Percentiles rank a stretch among this genome's conserved stretches.
Conservation (phyloP, 1,140 invertebrate genomes). For the Potamilus streckersoni region DNA sequence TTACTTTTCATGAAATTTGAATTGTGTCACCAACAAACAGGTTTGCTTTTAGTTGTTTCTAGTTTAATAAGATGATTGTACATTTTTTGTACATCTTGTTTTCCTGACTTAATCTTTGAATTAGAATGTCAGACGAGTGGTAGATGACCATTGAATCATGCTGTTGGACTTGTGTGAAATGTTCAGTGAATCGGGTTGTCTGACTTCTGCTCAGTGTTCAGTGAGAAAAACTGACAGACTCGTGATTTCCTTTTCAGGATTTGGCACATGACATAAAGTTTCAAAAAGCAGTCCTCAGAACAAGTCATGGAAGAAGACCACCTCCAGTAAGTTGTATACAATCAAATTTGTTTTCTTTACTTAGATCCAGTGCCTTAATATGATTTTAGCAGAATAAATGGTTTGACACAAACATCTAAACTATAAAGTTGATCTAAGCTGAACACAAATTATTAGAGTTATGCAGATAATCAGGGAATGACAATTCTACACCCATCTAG, state of each 20-base stretch:
- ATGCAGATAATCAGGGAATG: too few species aligned
- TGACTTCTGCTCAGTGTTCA: too few species aligned
- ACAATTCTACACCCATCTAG: too few species aligned
- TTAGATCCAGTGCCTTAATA: background rate
- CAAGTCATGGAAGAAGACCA: conserved; percentile 74
- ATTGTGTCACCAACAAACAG: background rate
- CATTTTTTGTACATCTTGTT: background rate
- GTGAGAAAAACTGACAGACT: background rate
- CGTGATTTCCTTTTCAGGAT: conserved; percentile 65
- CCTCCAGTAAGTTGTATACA: conserved; percentile 61
- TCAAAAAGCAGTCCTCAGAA: conserved; percentile 75
- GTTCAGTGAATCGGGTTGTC: too few species aligned
- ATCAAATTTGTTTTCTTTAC: background rate
- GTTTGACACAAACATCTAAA: background rate
- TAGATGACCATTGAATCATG: too few species aligned
- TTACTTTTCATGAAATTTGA: background rate
- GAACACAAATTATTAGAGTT: too few species aligned
- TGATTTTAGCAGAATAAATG: background rate
- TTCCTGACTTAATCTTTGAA: background rate
- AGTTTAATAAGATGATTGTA: background rate
- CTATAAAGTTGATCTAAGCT: background rate
- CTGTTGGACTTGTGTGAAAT: too few species aligned
- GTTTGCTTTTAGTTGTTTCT: background rate
- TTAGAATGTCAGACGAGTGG: background rate
- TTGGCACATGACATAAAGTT: conserved; percentile 77